Evolutionary conservation across 2,888 invertebrate genomes (phyloP).

Genomic region (Philhelius pedissequus): DNA sequence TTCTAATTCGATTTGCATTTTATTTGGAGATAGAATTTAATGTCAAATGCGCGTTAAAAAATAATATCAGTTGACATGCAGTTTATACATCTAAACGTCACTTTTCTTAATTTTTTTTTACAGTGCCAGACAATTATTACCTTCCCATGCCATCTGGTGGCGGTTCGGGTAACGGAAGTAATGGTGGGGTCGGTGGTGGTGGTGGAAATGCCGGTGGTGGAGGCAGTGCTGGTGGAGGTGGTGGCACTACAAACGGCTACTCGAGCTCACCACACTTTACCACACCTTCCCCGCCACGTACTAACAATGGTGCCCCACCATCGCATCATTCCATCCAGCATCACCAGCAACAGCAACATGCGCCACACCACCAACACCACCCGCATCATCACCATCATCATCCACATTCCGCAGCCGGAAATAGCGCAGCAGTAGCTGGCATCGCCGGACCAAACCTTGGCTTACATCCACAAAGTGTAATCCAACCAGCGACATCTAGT

Average conservation of each 20-base stretch:
- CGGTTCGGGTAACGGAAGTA: constrained; percentile 70
- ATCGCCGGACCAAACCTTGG: constrained; percentile 63
- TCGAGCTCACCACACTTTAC: constrained; percentile 76
- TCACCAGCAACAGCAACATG: constrained; percentile 79
- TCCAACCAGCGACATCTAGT: constrained; percentile 89
- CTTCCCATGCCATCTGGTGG: constrained; percentile 73
- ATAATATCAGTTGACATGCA: background rate
- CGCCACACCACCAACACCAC: constrained; percentile 77
- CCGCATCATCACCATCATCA: constrained; percentile 72
- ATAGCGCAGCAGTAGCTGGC: constrained; percentile 70
- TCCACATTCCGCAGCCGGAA: constrained; percentile 69
- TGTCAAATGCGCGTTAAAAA: constrained; percentile 54
- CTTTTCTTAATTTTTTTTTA: constrained; percentile 62
- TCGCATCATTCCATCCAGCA: constrained; percentile 78
- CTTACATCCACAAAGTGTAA: constrained; percentile 77
- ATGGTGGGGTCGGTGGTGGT: constrained; percentile 69
- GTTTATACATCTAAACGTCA: background rate
- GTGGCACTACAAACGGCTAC: constrained; percentile 66
- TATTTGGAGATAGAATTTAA: constrained; percentile 42
- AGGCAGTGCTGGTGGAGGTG: constrained; percentile 57
- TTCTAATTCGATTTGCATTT: constrained; percentile 59
- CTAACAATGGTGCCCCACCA: constrained; percentile 72
- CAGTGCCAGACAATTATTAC: constrained; percentile 84
- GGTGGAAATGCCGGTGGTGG: constrained; percentile 70
- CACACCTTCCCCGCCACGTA: constrained; percentile 77